Evolutionary conservation across 2,888 invertebrate genomes (phyloP).

Genomic region (Philhelius pedissequus): DNA sequence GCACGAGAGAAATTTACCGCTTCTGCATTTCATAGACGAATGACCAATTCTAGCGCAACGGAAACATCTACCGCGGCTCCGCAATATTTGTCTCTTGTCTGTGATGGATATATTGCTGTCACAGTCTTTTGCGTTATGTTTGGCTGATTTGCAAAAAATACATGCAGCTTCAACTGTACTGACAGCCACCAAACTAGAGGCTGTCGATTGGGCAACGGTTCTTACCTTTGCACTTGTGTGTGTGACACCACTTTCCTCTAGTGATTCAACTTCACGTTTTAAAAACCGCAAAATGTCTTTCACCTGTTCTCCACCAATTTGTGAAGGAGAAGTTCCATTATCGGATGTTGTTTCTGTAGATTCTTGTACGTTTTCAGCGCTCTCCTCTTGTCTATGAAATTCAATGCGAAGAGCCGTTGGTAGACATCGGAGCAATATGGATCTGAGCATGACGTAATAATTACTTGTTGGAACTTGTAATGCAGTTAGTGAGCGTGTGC

Average conservation of each 20-base stretch:
- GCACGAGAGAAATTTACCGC: constrained; percentile 18
- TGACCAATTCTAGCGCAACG: constrained; percentile 12
- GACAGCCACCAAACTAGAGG: constrained; percentile 10
- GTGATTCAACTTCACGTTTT: constrained; percentile 9
- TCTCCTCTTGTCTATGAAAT: not conserved
- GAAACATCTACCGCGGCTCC: not conserved
- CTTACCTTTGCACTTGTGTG: not conserved
- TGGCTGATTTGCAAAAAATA: constrained; percentile 5
- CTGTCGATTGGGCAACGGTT: not conserved
- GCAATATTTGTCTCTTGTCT: not conserved
- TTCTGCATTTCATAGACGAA: constrained; percentile 24
- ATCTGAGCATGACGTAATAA: constrained; percentile 14
- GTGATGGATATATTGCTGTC: not conserved
- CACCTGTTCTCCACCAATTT: too few species aligned
- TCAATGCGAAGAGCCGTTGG: constrained; percentile 13
- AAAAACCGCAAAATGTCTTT: not conserved
- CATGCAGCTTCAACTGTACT: not conserved
- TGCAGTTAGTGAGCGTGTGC: constrained; percentile 2
- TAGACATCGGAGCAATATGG: constrained; percentile 1
- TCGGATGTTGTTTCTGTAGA: too few species aligned
- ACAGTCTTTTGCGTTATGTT: constrained; percentile 10
- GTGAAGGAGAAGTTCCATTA: too few species aligned
- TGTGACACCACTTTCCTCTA: not conserved
- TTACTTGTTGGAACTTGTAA: not conserved
- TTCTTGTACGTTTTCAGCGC: too few species aligned